These are phyloP conservation scores for Eupithecia exiguata DNA, from an alignment of 2,888 invertebrate genomes.

Conservation along the genomic window DNA sequence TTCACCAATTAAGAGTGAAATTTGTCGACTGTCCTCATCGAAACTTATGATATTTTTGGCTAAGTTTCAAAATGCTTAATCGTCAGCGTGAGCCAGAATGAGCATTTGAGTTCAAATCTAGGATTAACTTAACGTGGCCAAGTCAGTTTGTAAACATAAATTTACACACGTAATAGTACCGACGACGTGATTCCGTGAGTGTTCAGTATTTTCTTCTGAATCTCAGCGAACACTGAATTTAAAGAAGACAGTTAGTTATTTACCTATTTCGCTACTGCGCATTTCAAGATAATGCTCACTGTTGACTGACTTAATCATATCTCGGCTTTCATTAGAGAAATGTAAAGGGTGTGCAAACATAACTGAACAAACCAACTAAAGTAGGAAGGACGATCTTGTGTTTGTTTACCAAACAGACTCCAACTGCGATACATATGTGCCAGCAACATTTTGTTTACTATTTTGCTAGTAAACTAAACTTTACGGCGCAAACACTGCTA, in stretches of 20 bases:
- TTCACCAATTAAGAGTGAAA: slow-evolving; percentile 56
- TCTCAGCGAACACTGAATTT: background rate
- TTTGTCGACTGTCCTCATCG: slow-evolving; percentile 56
- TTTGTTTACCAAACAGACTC: slow-evolving; percentile 70
- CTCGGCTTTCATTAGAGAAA: slow-evolving; percentile 54
- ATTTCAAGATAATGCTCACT: slow-evolving; percentile 51
- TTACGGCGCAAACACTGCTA: slow-evolving; percentile 35
- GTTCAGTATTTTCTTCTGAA: background rate
- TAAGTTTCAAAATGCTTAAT: slow-evolving; percentile 63
- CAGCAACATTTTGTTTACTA: slow-evolving; percentile 60
- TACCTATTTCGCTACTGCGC: slow-evolving; percentile 53
- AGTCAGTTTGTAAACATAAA: slow-evolving; percentile 31
- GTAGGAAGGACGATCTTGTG: slow-evolving; percentile 43
- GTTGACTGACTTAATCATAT: slow-evolving; percentile 57
- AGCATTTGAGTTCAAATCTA: slow-evolving; percentile 36
- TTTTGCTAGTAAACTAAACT: slow-evolving; percentile 48
- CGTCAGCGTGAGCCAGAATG: slow-evolving; percentile 41
- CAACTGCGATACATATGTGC: slow-evolving; percentile 66
- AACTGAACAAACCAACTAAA: slow-evolving; percentile 43
- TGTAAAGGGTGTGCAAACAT: slow-evolving; percentile 53
- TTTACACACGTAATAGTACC: slow-evolving; percentile 23
- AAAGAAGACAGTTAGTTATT: slow-evolving; percentile 9
- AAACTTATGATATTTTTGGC: slow-evolving; percentile 62
- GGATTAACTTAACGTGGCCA: slow-evolving; percentile 25
- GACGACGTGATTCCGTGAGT: background rate